Base-by-base conservation (phyloP, 2,888 invertebrate species). In the Ametastegia equiseti region DNA sequence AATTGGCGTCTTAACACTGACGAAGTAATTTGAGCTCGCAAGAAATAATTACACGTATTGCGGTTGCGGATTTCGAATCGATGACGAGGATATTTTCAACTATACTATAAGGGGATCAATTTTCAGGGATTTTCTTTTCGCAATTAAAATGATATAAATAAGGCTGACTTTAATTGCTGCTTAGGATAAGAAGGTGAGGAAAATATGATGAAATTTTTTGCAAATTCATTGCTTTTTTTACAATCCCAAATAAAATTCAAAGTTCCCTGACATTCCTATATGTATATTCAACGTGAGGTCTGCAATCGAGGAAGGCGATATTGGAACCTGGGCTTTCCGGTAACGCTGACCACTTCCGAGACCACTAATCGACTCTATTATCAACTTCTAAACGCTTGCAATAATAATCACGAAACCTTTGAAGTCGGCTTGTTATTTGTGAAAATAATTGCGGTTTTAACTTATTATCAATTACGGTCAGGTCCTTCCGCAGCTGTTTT, bases 281-380 rank as follows among this genome's bases (percentile, higher is more conserved):
- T n/a, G n/a, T n/a, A n/a, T n/a, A n/a, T n/a, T 54, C 6, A 2
- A 54, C 0, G 19, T 23, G 23, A 63, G n/a, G 6, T 13, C 33
- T 9, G 42, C 42, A 69, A 27, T 69, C 42, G 23, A 42, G 11
- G 4, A 5, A 30, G 45, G 47, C 27, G n/a, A 73, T 67, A 67
- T 36, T 73, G n/a, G 30, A 71, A 33, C 19, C 36, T 33, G 7
- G 9, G 36, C 36, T 33, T 50, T 54, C 50, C 54, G 33, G 75
- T 23, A 5, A 54, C 54, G 50, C 19, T 45, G 71, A 47, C 75
- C 75, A 75, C 75, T 75, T 75, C 75, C 75, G 33, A 54, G 54
- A 36, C 75, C 9, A 54, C 50, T 50, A 50, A 50, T 54, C 50
- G 42, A 13, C n/a, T 19, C 9, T 54, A 75, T 54, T 75, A 75